Conservation (phyloP, 2,797 vertebrate species). For the Danio aesculapii region DNA sequence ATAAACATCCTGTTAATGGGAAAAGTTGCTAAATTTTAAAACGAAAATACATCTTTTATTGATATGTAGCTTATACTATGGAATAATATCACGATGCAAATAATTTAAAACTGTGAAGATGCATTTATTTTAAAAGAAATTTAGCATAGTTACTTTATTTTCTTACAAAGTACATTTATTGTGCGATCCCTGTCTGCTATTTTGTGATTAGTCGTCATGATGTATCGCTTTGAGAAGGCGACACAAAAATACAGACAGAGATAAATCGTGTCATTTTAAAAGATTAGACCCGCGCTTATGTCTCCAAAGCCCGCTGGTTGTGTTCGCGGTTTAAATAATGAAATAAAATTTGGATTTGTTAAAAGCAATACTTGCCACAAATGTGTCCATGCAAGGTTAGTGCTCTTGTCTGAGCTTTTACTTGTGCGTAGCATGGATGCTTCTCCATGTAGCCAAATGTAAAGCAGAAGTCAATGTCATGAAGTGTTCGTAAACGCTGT, state of each 20-base stretch:
- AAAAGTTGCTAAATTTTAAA: conserved; percentile 39
- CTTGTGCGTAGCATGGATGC: conserved; percentile 26
- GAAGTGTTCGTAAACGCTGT: conserved; percentile 48
- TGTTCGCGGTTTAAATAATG: not conserved
- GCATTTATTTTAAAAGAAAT: conserved; percentile 62
- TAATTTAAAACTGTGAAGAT: conserved; percentile 66
- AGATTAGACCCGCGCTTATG: not conserved
- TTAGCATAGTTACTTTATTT: conserved; percentile 64
- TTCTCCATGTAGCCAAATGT: conserved; percentile 46
- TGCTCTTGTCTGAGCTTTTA: conserved; percentile 5
- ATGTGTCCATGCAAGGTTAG: conserved; percentile 9
- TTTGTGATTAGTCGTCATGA: conserved; percentile 47
- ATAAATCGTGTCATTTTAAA: not conserved
- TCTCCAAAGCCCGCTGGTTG: conserved; percentile 3
- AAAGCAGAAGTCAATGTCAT: conserved; percentile 47
- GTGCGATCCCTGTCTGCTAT: conserved; percentile 55
- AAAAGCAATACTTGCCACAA: conserved; percentile 42
- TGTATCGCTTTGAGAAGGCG: conserved; percentile 23
- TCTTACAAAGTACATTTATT: conserved; percentile 59
- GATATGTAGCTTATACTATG: conserved; percentile 59
- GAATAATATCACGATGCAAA: conserved; percentile 60
- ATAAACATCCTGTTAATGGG: conserved; percentile 14
- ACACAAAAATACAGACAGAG: conserved; percentile 15
- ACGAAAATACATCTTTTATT: conserved; percentile 53
- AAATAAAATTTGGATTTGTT: not conserved